These are phyloP conservation scores for Labroides dimidiatus DNA, from an alignment of 2,797 vertebrate species.

Conservation along the genomic window DNA sequence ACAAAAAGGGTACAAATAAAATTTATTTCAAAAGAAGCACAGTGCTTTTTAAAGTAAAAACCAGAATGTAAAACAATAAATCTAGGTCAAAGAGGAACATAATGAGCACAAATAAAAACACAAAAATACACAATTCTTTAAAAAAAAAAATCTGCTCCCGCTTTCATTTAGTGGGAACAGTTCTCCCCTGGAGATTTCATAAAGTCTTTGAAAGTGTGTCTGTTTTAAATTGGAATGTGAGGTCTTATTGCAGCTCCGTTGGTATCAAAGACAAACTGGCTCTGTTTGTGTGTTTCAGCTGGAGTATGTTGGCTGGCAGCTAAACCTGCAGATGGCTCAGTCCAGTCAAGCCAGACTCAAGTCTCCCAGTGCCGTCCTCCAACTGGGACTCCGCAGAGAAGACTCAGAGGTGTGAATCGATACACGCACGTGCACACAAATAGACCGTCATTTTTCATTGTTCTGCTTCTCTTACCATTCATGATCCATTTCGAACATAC, in stretches of 20 bases:
- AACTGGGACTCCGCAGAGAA: slow-evolving; percentile 89
- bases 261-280: slow-evolving; percentile 8
- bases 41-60: background rate
- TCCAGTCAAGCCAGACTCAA: slow-evolving; percentile 91
- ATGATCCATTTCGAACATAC: slow-evolving; percentile 2
- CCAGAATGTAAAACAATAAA: background rate
- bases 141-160: slow-evolving; percentile 1
- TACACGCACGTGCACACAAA: background rate
- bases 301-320: slow-evolving; percentile 93
- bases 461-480: slow-evolving; percentile 5
- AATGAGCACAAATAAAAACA: background rate
- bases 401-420: slow-evolving; percentile 87
- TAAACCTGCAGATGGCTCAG: slow-evolving; percentile 96
- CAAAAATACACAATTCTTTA: background rate
- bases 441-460: background rate
- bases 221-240: slow-evolving; percentile 21
- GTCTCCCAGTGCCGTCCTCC: slow-evolving; percentile 90
- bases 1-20: background rate
- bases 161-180: slow-evolving; percentile 17
- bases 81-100: slow-evolving; percentile 1
- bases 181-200: background rate
- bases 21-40: background rate
- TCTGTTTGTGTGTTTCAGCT: slow-evolving; percentile 84
- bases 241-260: background rate
- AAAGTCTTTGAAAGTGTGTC: slow-evolving; percentile 15